A percentile compares a stretch with the other conserved stretches of the same genome.
Conservation (phyloP, 1,140 invertebrate genomes). For the Uloborus diversus region DNA sequence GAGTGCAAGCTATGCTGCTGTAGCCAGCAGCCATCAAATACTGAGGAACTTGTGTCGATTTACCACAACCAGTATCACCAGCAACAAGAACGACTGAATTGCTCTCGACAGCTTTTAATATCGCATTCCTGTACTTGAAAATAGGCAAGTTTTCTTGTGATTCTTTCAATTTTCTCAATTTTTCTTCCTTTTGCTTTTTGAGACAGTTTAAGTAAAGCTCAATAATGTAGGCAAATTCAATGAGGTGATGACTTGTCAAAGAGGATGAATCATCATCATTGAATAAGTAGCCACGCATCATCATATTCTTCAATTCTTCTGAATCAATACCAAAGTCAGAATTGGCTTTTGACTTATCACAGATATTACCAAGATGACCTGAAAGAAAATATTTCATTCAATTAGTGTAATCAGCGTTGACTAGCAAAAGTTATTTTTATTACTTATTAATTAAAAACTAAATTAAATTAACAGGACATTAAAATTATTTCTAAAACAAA, state of each 20-base stretch:
- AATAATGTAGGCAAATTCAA: conserved; percentile 76
- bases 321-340: conserved; percentile 72
- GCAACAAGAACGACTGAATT: conserved; percentile 76
- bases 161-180: conserved; percentile 82
- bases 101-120: conserved; percentile 75
- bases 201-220: conserved; percentile 88
- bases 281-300: conserved; percentile 67
- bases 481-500: too few relatives aligned
- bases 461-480: too few relatives aligned
- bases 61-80: conserved; percentile 97
- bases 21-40: conserved; percentile 85
- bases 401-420: too few relatives aligned
- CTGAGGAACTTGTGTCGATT: conserved; percentile 96
- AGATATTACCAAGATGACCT: background rate
- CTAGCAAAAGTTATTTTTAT: too few relatives aligned
- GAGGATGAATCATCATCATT: conserved; percentile 67
- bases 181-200: conserved; percentile 88
- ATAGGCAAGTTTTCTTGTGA: conserved; percentile 88
- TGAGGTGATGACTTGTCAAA: conserved; percentile 65
- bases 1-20: conserved; percentile 91
- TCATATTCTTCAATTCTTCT: conserved; percentile 70
- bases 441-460: too few relatives aligned
- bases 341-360: conserved; percentile 68
- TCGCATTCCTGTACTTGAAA: conserved; percentile 77
- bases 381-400: background rate